Base-by-base conservation (phyloP, 2,888 invertebrate species). In the Dorcus hopei region DNA sequence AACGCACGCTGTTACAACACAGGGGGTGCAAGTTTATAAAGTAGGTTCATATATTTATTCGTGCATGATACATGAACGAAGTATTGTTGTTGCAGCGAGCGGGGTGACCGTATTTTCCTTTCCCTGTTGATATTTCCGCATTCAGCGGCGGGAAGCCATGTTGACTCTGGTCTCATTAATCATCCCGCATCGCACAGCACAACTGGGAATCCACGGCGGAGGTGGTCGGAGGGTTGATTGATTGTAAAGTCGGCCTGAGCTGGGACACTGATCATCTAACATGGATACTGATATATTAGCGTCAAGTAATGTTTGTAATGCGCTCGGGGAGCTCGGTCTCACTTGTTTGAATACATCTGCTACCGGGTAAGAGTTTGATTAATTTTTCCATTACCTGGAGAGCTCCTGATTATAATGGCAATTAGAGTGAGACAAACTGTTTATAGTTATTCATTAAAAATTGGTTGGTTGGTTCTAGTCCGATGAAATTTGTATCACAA, bases 161-260 rank as follows among this genome's bases (percentile, higher is more conserved):
- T 71, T 71, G 70, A 67, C 66, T 68, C 61, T 62, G 65, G 67
- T 66, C 63, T 67, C 72, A 72, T 72, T 71, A 72, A 72, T 72
- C 72, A 72, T 71, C 67, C 66, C 69, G 64, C 66, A 67, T 69
- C 67, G 65, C 58, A 58, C 58, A 58, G 64, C 66, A 59, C 67
- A 65, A 58, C 62, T 57, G 65, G 66, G 63, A 62, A 60, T 55
- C 57, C 60, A 64, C 61, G 61, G 61, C 62, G 61, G 59, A 67
- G 51, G 58, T 50, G 59, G 59, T 66, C 47, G 62, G 58, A 57
- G 64, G 61, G 61, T 58, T 68, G 66, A 65, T 66, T 66, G 67
- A 68, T 65, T 66, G 63, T 65, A 65, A 62, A 64, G 62, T 63
- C 59, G 52, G 58, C 54, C 50, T 51, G 40, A 38, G 40, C 38